phyloP scores from a whole-genome alignment of 2,888 invertebrate genomes.

The Lamellibrachia satsuma region DNA sequence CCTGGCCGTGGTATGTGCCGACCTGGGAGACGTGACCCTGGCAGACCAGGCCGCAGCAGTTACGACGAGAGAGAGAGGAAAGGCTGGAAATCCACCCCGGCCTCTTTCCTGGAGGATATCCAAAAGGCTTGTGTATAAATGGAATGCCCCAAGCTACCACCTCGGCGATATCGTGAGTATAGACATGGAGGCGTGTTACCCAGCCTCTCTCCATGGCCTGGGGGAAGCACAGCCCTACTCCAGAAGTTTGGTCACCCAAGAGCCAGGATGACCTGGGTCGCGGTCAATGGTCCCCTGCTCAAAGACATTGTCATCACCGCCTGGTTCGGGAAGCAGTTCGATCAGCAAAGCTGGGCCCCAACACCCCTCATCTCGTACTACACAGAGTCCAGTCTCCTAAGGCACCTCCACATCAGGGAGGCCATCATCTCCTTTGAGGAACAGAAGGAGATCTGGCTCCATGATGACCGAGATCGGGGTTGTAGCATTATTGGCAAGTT shows the following conservation, averaged over 20 bases:
- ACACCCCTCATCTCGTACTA: slow-evolving; percentile 26
- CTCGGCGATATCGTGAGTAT: no score
- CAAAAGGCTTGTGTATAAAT: no score
- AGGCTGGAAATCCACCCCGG: no score
- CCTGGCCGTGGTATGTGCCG: slow-evolving; percentile 22
- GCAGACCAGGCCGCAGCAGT: neutral
- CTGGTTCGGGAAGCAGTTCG: slow-evolving; percentile 29
- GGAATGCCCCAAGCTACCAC: no score
- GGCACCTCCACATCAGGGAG: slow-evolving; percentile 21
- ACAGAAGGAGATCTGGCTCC: neutral
- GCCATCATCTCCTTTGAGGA: slow-evolving; percentile 23
- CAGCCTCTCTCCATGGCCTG: no score
- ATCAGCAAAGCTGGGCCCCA: slow-evolving; percentile 22
- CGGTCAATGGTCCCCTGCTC: no score
- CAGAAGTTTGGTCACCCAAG: no score
- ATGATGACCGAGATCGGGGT: slow-evolving; percentile 22
- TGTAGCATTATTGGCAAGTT: slow-evolving; percentile 30
- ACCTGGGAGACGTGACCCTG: neutral
- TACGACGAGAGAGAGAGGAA: no score
- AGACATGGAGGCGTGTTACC: no score
- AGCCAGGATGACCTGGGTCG: no score
- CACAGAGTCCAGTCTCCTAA: slow-evolving; percentile 22
- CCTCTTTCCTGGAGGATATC: no score
- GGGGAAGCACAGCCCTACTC: no score
- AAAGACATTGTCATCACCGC: neutral